Base-by-base conservation (phyloP, 2,888 invertebrate species). In the Rugalucina vietnamica region DNA sequence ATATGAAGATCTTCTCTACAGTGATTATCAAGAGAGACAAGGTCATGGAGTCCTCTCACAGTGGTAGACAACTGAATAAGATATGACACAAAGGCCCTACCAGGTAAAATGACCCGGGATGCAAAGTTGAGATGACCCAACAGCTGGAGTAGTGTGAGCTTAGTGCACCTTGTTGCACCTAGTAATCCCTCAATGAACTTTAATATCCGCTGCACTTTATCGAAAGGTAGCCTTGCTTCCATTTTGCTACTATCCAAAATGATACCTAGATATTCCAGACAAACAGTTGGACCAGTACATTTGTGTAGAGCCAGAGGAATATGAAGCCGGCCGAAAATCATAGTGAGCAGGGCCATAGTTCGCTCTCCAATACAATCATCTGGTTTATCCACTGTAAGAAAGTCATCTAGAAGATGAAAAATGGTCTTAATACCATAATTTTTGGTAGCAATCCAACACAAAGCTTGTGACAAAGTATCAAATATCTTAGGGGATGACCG, bases 371-470 rank as follows among this genome's bases (percentile, higher is more conserved):
- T 49, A 43, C 43, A 43, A 36, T 10, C 12, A 14, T 43, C 32
- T 3, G 81, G 74, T 12, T 29, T 3, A 3, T 82, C 78, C 24
- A 86, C 36, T 12, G 81, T 74, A 4, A 88, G 37, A 49, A 85
- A 88, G 50, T 86, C 84, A 75, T 88, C 85, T 36, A 88, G 69
- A 8, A 88, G 43, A 36, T 85, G 80, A 4, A 86, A 76, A 29
- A 85, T 79, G 37, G 72, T 32, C 0, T 70, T 4, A 21, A 88
- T 80, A 1, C 49, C 50, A 69, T 88, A 83, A 54, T 84, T 85
- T 24, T 81, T 34, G 34, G 21, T 50, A 14, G 87, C 84, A 43
- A 87, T 83, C 86, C 86, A 84, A 70, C 77, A 74, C 2, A 86
- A 54, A 27, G 86, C 84, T 60, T 60, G 21, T 14, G 86, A 81